Evolutionary conservation across 2,797 vertebrate genomes (phyloP).

Genomic region (Paguma larvata): DNA sequence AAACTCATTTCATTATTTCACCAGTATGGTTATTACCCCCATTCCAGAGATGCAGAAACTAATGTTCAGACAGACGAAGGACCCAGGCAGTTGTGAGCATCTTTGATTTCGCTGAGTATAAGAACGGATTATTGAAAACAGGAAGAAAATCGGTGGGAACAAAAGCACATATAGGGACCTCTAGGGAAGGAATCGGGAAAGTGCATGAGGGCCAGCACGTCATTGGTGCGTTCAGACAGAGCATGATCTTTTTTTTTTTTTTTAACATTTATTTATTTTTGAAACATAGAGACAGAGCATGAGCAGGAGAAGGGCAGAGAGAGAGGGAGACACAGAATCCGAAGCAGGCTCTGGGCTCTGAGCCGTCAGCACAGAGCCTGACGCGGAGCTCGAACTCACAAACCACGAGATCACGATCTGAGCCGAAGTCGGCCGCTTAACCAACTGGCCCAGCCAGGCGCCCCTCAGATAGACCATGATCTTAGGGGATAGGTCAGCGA

Average conservation of each 20-base stretch:
- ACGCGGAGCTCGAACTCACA: no score
- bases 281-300: no score
- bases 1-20: background rate
- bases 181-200: background rate
- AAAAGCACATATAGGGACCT: accelerated
- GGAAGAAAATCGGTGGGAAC: accelerated
- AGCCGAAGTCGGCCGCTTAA: no score
- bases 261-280: no score
- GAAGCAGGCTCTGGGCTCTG: no score
- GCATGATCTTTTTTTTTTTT: background rate
- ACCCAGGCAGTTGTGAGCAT: background rate
- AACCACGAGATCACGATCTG: no score
- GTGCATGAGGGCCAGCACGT: background rate
- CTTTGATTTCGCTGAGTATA: no score
- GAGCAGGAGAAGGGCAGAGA: no score
- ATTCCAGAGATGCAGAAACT: background rate
- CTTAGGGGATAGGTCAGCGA: background rate
- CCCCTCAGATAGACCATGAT: no score
- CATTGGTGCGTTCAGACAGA: background rate
- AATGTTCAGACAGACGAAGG: background rate
- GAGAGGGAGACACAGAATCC: no score
- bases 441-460: no score
- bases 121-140: background rate
- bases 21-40: background rate
- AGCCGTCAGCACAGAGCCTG: no score